Evolutionary conservation across 2,113 vertebrate genomes (phyloP), one percentile per base, ranked within the genome.

Genomic region (Thoracochromis brauschi): DNA sequence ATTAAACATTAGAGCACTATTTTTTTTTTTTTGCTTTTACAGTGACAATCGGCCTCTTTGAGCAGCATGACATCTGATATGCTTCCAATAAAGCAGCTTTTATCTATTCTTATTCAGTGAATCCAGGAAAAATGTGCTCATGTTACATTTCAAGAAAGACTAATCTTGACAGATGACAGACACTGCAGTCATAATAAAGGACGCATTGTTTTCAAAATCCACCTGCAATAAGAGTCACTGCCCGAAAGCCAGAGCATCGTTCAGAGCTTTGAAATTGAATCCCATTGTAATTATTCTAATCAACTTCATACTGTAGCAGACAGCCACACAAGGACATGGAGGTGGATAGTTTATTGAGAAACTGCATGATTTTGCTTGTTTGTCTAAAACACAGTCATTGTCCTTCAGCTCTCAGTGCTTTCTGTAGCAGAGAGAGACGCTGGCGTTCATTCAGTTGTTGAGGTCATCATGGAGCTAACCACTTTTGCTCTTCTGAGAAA

Each of bases 201-300:
- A 38, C 3, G 55, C 49, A 92, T 92, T 96, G 94, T 95, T 91
- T 91, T 68, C 38, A 49, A 85, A 85, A 80, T 10, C 68, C 94
- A 95, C 92, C 92, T 94, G 93, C 91, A 91, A 68, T 4, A 12
- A 12, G 42, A 58, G 33, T 5, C 19, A 17, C 33, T 60, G 53
- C 13, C 24, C 49, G 14, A 83, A 88, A 81, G 58, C 13, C 24
- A 4, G 13, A 31, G 90, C 84, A 93, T 92, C 92, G 71, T 85
- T 75, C 40, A 4, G 73, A 83, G 73, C 58, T 55, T 85, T 88
- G 85, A 87, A 83, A 89, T 80, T 2, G 3, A 54, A 87, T 29
- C 51, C 47, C 35, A 6, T 85, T 88, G 31, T 81, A 79, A 81
- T 86, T 85, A 85, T 82, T 88, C 31, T 78, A 79, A 73, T 88